Base-by-base conservation (phyloP, 2,797 vertebrate genomes). In the Diceros bicornis region DNA sequence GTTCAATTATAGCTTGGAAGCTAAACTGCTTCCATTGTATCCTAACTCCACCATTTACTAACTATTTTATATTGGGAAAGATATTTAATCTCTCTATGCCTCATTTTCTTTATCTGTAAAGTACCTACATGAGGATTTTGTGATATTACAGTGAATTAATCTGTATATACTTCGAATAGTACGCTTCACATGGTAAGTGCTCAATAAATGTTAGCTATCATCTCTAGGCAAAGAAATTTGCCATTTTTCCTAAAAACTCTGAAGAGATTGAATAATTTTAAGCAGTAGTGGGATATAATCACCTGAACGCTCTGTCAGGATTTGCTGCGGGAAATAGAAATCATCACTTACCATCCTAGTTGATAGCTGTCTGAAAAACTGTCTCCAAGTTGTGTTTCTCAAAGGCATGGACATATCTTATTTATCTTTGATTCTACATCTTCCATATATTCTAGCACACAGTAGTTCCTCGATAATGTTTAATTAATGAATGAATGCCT, bases 71-170 rank as follows among this genome's bases (percentile, higher is more conserved):
- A 72, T 83, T 84, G 7, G 44, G 23, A 94, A 84, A 75, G 20
- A 72, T 59, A 77, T 81, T 87, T 89, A 82, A 94, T 89, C 75
- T 79, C 44, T 34, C n/a, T 62, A 34, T 62, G 69, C 21, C 29
- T 94, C 34, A 20, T 62, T 91, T 91, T 37, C 62, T 64, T 66
- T 50, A 74, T 66, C 87, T 94, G 34, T 44, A 69, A 90, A 77
- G 50, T 79, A 61, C 7, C 64, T 87, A 47, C 18, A 62, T 59
- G 12, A 59, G n/a, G 27, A 77, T 74, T 86, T 93, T 75, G 37
- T 90, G 83, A 55, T 83, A 72, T 55, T 88, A 79, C 94, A 95
- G 84, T 78, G 37, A 94, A 94, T 89, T 29, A 84, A 89, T 87
- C 32, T 77, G 41, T 82, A 62, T 50, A 37, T 4, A 93, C 34